Conservation (phyloP, 2,113 vertebrate species). For the Ia io region DNA sequence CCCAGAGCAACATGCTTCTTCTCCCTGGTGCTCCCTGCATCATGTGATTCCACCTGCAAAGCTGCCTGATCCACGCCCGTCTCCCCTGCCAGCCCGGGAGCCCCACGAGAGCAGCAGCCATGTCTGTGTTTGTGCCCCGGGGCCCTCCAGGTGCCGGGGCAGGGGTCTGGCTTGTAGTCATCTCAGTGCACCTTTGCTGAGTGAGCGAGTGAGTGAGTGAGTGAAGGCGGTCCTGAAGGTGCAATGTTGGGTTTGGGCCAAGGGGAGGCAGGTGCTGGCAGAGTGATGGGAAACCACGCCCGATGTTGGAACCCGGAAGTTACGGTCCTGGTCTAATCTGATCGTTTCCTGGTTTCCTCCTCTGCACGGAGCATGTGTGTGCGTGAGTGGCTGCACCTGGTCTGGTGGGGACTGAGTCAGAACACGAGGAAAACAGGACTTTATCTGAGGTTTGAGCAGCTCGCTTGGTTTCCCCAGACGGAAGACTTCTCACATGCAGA, state of each 20-base stretch:
- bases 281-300: not conserved
- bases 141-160: not conserved
- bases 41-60: rapidly evolving
- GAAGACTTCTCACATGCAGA: not conserved
- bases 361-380: rapidly evolving
- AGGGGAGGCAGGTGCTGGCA: not conserved
- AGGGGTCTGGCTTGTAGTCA: not conserved
- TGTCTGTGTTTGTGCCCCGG: rapidly evolving
- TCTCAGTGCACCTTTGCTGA: not conserved
- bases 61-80: rapidly evolving
- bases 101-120: not conserved
- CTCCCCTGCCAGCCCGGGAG: not conserved
- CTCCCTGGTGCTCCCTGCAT: rapidly evolving
- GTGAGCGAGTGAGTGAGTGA: not conserved
- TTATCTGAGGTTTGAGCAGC: not conserved
- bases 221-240: rapidly evolving
- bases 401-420: no score
- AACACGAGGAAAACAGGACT: not conserved
- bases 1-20: rapidly evolving
- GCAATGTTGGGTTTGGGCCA: not conserved
- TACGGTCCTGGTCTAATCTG: rapidly evolving
- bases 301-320: not conserved
- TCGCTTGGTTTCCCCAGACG: not conserved
- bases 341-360: not conserved
- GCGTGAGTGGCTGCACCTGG: not conserved